A percentile compares a stretch with the other conserved stretches of the same genome.
Conservation (phyloP, 2,113 vertebrate species). For the Glaucidium brasilianum region DNA sequence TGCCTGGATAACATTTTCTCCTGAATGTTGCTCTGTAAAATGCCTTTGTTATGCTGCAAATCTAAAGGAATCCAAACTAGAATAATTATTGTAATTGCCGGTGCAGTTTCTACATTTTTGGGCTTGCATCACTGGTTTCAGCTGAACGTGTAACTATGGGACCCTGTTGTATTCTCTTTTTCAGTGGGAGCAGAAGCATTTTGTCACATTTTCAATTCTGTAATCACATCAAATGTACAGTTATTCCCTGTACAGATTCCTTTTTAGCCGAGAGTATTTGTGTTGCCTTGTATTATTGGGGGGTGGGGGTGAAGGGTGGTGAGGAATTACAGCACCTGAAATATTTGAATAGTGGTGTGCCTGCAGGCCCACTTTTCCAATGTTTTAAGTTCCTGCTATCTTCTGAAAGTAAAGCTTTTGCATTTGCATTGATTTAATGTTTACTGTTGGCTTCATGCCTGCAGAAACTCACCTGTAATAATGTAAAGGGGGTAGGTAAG, state of each 20-base stretch:
- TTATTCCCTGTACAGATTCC: constrained; percentile 34
- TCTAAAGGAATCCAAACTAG: constrained; percentile 24
- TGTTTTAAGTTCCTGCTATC: not conserved
- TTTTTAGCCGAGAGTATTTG: constrained; percentile 8
- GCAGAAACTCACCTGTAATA: constrained; percentile 1
- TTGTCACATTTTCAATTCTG: constrained; percentile 4
- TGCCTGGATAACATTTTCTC: constrained; percentile 39
- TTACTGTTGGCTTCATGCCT: not conserved
- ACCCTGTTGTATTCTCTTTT: not conserved
- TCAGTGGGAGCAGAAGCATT: constrained; percentile 38
- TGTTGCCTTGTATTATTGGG: constrained; percentile 41
- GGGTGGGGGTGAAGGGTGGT: not conserved
- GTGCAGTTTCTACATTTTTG: constrained; percentile 28
- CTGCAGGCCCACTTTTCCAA: constrained; percentile 1
- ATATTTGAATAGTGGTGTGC: not conserved
- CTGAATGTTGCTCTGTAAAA: constrained; percentile 52
- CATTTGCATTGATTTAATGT: not conserved
- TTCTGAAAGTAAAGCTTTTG: not conserved
- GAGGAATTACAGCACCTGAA: not conserved
- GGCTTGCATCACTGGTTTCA: constrained; percentile 32
- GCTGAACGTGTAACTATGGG: not conserved
- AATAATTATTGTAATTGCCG: not conserved
- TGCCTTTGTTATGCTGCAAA: constrained; percentile 57
- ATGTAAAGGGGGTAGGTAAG: not conserved
- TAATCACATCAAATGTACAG: not conserved